Evolutionary conservation across 2,888 invertebrate species (phyloP), one percentile per base, ranked within the genome.

Genomic region (Athalia rosae): DNA sequence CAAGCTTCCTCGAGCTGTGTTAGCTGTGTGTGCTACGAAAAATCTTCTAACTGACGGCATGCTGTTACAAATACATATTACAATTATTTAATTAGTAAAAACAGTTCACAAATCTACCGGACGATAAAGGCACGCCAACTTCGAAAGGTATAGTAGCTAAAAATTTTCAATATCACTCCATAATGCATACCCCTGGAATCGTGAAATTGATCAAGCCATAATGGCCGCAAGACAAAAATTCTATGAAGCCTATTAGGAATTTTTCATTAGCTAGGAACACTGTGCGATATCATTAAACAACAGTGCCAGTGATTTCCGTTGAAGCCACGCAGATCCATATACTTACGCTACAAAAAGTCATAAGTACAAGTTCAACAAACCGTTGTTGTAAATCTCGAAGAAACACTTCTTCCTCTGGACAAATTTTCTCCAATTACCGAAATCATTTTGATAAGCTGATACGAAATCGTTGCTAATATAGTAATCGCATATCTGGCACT

Each of bases 201-300:
- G 67, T 67, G 41, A 67, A 67, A 53, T 67, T 71, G 13, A 62
- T 50, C 61, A 74, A 74, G 74, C 74, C 74, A 74, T 74, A 58
- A 74, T 74, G 74, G 74, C 74, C 74, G 74, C 74, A 62, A 41
- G 69, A 9, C 15, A 28, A 28, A 53, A 50, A 53, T 53, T 67
- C 28, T 67, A 7, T 6, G 9, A 5, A 64, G 15, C 11, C 47
- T 64, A 64, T 64, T 45, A 64, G 45, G 64, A 50, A 45, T 47
- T 64, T 64, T 47, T 64, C 3, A 11, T 47, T 4, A 64, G 13
- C 1, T 7, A 5, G 47, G 64, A 64, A 64, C n/a, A 3, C 3
- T 47, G 9, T 11, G 7, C 15, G 7, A 47, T 45, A 3, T 8
- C 9, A 45, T 4, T 64, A 64, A 41, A 1, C 45, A 64, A 0